These are phyloP conservation scores for Alcis repandata DNA, from an alignment of 2,888 invertebrate genomes.

Conservation along the genomic window DNA sequence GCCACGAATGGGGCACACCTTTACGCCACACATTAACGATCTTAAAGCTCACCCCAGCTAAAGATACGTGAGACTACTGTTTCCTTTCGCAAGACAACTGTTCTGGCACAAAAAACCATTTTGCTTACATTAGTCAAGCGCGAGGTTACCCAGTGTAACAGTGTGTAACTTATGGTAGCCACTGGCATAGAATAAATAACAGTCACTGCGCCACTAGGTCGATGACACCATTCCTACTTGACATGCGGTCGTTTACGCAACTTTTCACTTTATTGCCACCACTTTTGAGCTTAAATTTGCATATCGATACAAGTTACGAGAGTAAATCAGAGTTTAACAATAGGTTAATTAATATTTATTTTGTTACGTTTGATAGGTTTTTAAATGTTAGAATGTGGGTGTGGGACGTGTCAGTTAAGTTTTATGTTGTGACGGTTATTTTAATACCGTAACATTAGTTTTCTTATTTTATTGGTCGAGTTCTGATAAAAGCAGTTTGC, in stretches of 20 bases:
- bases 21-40: no score
- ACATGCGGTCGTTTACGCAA: constrained; percentile 32
- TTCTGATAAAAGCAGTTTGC: neutral
- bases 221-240: constrained; percentile 64
- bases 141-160: constrained; percentile 58
- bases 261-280: constrained; percentile 27
- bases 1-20: no score
- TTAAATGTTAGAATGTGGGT: constrained; percentile 24
- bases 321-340: constrained; percentile 18
- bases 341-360: constrained; percentile 39
- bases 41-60: neutral
- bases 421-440: constrained; percentile 21
- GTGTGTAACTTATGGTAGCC: constrained; percentile 58
- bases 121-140: constrained; percentile 47
- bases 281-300: constrained; percentile 16
- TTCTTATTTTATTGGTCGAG: neutral
- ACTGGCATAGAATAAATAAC: constrained; percentile 25
- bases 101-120: constrained; percentile 44
- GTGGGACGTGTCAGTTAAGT: constrained; percentile 16
- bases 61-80: constrained; percentile 22
- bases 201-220: constrained; percentile 49
- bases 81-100: constrained; percentile 41
- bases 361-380: constrained; percentile 21
- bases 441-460: neutral
- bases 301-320: constrained; percentile 17